phyloP scores from a whole-genome alignment of 2,797 vertebrate species.

The Sandelia bainsii region DNA sequence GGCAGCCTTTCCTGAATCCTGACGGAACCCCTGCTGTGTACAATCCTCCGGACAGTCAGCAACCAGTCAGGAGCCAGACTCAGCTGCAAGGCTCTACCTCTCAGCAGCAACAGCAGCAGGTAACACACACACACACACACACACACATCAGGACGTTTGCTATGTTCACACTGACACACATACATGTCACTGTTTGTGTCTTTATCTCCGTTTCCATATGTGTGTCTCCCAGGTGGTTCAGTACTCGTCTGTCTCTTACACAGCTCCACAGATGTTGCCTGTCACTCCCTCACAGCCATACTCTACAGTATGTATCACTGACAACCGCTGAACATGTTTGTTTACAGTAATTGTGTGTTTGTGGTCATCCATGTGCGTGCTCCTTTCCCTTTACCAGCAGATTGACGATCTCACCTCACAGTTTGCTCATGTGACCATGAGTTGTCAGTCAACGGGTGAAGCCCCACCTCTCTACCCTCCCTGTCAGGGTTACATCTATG shows the following conservation, averaged over 20 bases:
- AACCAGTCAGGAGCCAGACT: conserved; percentile 86
- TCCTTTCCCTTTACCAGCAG: conserved; percentile 74
- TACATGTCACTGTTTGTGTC: conserved; percentile 37
- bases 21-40: conserved; percentile 95
- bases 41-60: conserved; percentile 91
- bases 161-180: conserved; percentile 5
- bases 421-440: conserved; percentile 90
- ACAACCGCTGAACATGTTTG: background rate
- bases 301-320: conserved; percentile 83
- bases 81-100: conserved; percentile 77
- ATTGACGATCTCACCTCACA: conserved; percentile 91
- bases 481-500: conserved; percentile 84
- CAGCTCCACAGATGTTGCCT: conserved; percentile 92
- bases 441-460: conserved; percentile 89
- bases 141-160: conserved; percentile 16
- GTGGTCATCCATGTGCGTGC: background rate
- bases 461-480: conserved; percentile 81
- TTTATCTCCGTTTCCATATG: conserved; percentile 63
- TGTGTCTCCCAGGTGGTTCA: conserved; percentile 89
- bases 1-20: conserved; percentile 95
- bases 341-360: background rate
- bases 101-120: conserved; percentile 88
- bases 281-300: conserved; percentile 90
- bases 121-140: conserved; percentile 57
- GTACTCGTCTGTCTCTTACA: conserved; percentile 91